A percentile compares a stretch with the other conserved stretches of the same genome.
Conservation (phyloP, 2,888 invertebrate species). For the Drosophila anomelani region DNA sequence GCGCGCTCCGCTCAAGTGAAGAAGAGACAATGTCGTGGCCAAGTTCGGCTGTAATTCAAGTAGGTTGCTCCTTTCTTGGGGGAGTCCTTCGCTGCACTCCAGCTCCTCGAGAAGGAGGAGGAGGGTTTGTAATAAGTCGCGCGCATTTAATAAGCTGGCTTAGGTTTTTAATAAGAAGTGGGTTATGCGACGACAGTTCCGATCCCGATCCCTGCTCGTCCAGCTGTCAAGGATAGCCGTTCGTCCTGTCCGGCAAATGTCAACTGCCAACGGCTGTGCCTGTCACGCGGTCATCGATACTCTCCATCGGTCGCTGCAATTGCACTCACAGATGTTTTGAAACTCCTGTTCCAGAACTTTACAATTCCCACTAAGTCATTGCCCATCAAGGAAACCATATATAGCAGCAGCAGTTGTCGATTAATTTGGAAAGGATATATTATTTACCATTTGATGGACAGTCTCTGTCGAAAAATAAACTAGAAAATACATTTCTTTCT, state of each 20-base stretch:
- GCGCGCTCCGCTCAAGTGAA: constrained; percentile 82
- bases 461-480: neutral
- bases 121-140: constrained; percentile 57
- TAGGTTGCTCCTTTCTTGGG: constrained; percentile 57
- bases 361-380: constrained; percentile 20
- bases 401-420: constrained; percentile 15
- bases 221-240: constrained; percentile 75
- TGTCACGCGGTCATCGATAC: constrained; percentile 79
- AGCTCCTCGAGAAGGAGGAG: constrained; percentile 17
- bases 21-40: constrained; percentile 62
- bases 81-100: constrained; percentile 46
- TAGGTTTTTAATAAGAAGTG: constrained; percentile 76
- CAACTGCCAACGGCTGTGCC: constrained; percentile 50
- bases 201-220: constrained; percentile 50
- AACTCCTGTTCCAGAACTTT: constrained; percentile 18
- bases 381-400: constrained; percentile 34
- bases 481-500: neutral
- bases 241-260: constrained; percentile 35
- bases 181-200: constrained; percentile 50
- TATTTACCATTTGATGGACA: neutral
- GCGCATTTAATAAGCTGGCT: constrained; percentile 74
- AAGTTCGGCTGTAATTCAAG: constrained; percentile 79
- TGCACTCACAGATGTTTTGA: constrained; percentile 31
- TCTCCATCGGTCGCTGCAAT: constrained; percentile 41
- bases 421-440: neutral